Evolutionary conservation across 2,888 invertebrate species (phyloP).

Genomic region (Lampropteryx suffumata): DNA sequence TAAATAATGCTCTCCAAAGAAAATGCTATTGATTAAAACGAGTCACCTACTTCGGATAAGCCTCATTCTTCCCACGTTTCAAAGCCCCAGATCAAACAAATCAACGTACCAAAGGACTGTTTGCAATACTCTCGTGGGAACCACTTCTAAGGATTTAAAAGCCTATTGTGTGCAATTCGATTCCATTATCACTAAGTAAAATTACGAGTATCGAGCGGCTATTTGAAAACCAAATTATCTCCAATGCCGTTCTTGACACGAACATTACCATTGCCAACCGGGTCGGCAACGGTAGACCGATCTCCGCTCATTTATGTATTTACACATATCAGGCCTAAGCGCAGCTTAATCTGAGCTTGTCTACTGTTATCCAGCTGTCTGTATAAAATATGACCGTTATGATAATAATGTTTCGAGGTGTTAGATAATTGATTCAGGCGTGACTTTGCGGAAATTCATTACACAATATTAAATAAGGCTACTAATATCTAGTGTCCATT

Average conservation of each 20-base stretch:
- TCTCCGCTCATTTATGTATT: no score
- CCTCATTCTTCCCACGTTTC: conserved; percentile 2
- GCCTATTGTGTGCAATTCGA: conserved; percentile 28
- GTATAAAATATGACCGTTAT: no score
- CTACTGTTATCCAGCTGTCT: no score
- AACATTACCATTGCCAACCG: conserved; percentile 7
- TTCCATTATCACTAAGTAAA: conserved; percentile 8
- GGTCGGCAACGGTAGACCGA: no score
- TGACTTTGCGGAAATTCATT: no score
- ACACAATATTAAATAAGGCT: no score
- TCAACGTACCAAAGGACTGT: conserved; percentile 37
- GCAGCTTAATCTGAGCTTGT: no score
- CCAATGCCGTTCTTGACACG: conserved; percentile 34
- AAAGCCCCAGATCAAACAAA: conserved; percentile 18
- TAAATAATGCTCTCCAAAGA: not conserved
- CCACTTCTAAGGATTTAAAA: conserved; percentile 48
- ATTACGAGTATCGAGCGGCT: not conserved
- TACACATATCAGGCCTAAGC: no score
- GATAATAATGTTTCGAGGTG: no score
- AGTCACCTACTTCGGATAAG: not conserved
- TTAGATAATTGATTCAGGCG: no score
- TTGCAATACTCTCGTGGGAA: conserved; percentile 53
- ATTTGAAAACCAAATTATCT: conserved; percentile 40
- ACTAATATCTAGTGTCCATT: no score
- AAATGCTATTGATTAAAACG: not conserved